Base-by-base conservation (phyloP, 2,888 invertebrate genomes). In the Laspeyria flexula region DNA sequence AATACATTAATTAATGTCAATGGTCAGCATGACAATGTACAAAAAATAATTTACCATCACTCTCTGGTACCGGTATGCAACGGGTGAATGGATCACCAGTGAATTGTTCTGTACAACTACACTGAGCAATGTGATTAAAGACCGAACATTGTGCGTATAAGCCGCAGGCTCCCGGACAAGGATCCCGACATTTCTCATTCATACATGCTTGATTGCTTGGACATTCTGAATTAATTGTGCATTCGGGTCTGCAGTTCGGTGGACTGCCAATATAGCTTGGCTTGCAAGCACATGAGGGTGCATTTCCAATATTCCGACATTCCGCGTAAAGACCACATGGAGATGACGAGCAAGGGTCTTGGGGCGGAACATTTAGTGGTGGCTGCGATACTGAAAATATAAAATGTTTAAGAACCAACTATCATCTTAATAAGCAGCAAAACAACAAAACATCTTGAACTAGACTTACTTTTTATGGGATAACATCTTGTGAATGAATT, bases 401-500 rank as follows among this genome's bases (percentile, higher is more conserved):
- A 31, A 31, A 11, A 30, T 30, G 18, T 30, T n/a, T 11, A 23
- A 37, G n/a, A n/a, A 31, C n/a, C 40, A 35, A 35, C 43, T 33
- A 9, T 27, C 10, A 3, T 3, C 18, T 18, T 3, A 18, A 18
- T 3, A 18, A 18, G 5, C 18, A 3, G 2, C 18, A 3, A 18
- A 18, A 5, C 5, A 18, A 18, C n/a, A n/a, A n/a, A n/a, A n/a
- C n/a, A n/a, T n/a, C n/a, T n/a, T n/a, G n/a, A n/a, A n/a, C n/a
- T n/a, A n/a, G 25, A 65, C 81, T 81, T 75, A 91, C 92, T 78
- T 79, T 83, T 91, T 27, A 94, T 93, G 15, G 94, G 94, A 62
- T 94, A 94, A 66, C 96, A 96, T 74, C 93, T 93, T n/a, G 95
- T 93, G 73, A 96, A 96, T 16, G 96, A 96, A 93, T 96, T 96